These are phyloP conservation scores for Drosophila neotestacea DNA, from an alignment of 2,888 invertebrate genomes.

Conservation along the genomic window DNA sequence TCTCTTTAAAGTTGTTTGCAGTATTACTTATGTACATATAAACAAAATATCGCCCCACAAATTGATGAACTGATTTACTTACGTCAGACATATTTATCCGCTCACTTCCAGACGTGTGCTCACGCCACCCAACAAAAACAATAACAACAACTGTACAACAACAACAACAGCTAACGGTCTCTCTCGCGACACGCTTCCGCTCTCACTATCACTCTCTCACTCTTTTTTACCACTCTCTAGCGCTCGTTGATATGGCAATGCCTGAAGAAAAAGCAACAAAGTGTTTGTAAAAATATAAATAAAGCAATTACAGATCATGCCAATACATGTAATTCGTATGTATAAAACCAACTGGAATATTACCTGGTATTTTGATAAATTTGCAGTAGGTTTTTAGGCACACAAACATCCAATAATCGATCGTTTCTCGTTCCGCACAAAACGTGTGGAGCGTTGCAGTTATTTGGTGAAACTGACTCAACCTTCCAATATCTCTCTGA, in stretches of 20 bases:
- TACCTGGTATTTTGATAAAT: constrained; percentile 48
- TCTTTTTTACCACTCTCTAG: constrained; percentile 35
- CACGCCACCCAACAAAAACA: constrained; percentile 18
- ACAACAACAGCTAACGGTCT: constrained; percentile 20
- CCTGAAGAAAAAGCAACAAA: constrained; percentile 32
- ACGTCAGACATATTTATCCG: constrained; percentile 66
- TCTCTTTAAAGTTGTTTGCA: constrained; percentile 3
- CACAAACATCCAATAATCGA: constrained; percentile 39
- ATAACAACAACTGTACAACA: constrained; percentile 1
- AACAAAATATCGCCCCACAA: constrained; percentile 20
- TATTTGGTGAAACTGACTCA: constrained; percentile 50
- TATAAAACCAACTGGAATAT: constrained; percentile 8
- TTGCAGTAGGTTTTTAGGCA: constrained; percentile 76
- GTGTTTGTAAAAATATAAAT: constrained; percentile 19
- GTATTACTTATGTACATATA: neutral
- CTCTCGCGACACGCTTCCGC: constrained; percentile 1
- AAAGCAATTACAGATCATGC: neutral
- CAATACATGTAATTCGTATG: constrained; percentile 2
- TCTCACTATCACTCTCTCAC: constrained; percentile 15
- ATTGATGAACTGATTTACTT: constrained; percentile 47
- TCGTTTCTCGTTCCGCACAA: constrained; percentile 26
- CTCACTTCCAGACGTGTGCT: constrained; percentile 28
- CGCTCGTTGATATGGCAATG: constrained; percentile 54
- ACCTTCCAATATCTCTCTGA: constrained; percentile 45
- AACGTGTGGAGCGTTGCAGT: constrained; percentile 53